Evolutionary conservation across 2,888 invertebrate genomes (phyloP).

Genomic region (Molorchus minor): DNA sequence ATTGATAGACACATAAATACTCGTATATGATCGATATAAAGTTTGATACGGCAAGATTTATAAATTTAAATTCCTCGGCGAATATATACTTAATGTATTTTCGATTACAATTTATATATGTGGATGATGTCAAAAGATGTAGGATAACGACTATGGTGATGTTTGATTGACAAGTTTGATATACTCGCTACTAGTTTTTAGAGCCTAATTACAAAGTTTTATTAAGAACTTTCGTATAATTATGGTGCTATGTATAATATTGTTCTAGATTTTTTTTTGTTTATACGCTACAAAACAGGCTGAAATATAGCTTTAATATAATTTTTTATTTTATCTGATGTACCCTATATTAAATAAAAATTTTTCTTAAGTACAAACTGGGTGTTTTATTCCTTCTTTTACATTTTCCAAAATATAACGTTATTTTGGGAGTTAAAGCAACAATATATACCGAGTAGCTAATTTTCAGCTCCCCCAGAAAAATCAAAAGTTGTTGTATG

Average conservation of each 20-base stretch:
- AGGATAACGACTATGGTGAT: slow-evolving; percentile 42
- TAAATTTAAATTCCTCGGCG: slow-evolving; percentile 40
- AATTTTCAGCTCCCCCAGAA: too few species aligned
- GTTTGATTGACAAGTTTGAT: slow-evolving; percentile 51
- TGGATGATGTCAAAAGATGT: slow-evolving; percentile 41
- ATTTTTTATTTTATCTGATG: slow-evolving; percentile 31
- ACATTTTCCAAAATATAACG: too few species aligned
- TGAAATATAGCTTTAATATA: slow-evolving; percentile 48
- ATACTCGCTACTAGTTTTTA: slow-evolving; percentile 46
- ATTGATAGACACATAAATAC: slow-evolving; percentile 35
- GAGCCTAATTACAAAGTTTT: slow-evolving; percentile 50
- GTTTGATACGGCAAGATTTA: slow-evolving; percentile 34
- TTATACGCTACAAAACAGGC: slow-evolving; percentile 41
- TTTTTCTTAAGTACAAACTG: too few species aligned
- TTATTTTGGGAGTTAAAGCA: too few species aligned
- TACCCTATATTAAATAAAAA: too few species aligned
- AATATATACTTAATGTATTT: slow-evolving; percentile 43
- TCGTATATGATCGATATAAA: slow-evolving; percentile 36
- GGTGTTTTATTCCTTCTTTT: too few species aligned
- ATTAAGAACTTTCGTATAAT: slow-evolving; percentile 37
- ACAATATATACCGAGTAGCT: too few species aligned
- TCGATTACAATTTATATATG: slow-evolving; percentile 49
- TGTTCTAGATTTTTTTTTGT: slow-evolving; percentile 26
- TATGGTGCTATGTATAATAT: slow-evolving; percentile 13
- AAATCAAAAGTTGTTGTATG: too few species aligned